Evolutionary conservation across 2,888 invertebrate species (phyloP).

Genomic region (Phalera bucephala): DNA sequence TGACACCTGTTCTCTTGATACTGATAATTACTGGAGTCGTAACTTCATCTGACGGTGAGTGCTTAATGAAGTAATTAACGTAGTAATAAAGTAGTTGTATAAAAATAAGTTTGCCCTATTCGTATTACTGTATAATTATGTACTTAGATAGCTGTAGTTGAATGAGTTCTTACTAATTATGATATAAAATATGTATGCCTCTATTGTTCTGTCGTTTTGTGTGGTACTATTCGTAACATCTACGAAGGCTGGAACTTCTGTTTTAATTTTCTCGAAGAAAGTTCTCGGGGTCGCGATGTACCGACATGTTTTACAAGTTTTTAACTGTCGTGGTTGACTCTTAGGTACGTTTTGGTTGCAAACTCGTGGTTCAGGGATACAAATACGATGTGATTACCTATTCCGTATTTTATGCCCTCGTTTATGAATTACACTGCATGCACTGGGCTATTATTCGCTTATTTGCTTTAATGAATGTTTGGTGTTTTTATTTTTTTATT

Average conservation of each 20-base stretch:
- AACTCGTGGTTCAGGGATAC: neutral
- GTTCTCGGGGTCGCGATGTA: neutral
- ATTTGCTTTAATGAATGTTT: no score
- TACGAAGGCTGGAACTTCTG: neutral
- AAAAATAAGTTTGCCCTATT: neutral
- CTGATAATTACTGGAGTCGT: constrained; percentile 55
- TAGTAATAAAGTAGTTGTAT: neutral
- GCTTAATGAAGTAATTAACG: constrained; percentile 9
- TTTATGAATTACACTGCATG: neutral
- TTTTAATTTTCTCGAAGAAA: neutral
- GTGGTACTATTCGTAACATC: neutral
- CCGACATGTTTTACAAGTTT: constrained; percentile 1
- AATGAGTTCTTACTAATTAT: neutral
- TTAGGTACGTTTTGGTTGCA: neutral
- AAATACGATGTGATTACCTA: neutral
- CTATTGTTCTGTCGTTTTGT: neutral
- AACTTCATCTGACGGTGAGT: constrained; percentile 72
- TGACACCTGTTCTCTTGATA: constrained; percentile 52
- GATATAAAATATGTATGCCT: neutral
- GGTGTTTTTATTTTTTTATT: no score
- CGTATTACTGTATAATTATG: neutral
- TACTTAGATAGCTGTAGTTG: neutral
- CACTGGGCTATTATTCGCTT: neutral
- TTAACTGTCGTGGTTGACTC: neutral
- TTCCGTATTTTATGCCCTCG: neutral